These are phyloP conservation scores for Helogale parvula DNA, from an alignment of 2,113 vertebrate species.

Conservation along the genomic window DNA sequence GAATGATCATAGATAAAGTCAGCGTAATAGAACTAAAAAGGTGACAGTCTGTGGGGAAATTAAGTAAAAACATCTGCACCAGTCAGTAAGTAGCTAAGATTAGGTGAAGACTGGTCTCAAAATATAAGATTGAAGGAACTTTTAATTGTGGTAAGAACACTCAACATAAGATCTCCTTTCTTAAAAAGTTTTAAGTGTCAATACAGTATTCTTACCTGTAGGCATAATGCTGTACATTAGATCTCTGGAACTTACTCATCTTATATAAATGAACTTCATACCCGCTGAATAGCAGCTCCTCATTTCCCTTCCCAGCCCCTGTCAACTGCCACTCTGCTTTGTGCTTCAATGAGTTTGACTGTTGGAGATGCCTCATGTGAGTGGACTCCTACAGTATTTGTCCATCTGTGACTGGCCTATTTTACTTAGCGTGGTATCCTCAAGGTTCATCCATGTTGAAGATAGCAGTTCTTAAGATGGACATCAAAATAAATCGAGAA, in stretches of 20 bases:
- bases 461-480: background rate
- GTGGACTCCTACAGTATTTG: background rate
- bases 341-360: background rate
- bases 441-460: background rate
- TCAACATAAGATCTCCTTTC: background rate
- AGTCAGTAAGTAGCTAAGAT: background rate
- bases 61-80: background rate
- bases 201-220: background rate
- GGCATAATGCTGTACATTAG: background rate
- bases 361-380: background rate
- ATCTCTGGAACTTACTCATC: background rate
- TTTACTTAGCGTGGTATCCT: background rate
- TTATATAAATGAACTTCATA: background rate
- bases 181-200: background rate
- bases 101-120: background rate
- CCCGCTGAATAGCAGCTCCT: background rate
- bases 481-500: conserved; percentile 22
- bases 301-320: background rate
- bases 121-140: background rate
- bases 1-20: background rate
- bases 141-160: background rate
- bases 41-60: background rate
- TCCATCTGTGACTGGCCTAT: background rate
- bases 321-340: background rate
- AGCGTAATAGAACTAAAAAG: background rate